Conservation (phyloP, 2,888 invertebrate genomes). For the Lepidocyrtoides sp. region DNA sequence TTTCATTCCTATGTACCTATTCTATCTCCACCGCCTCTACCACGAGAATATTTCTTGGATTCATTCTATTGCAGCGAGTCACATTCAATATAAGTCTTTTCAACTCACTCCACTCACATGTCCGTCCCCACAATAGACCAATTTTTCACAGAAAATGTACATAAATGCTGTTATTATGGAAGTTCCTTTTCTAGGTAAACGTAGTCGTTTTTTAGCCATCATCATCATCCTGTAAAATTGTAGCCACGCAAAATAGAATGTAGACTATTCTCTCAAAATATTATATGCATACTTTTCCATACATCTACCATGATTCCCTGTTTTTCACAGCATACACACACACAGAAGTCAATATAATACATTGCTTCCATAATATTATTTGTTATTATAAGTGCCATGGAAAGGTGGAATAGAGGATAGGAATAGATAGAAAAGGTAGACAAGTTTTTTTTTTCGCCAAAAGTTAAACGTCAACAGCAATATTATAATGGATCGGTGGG, state of each 20-base stretch:
- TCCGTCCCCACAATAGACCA: constrained; percentile 56
- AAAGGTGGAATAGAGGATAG: not conserved
- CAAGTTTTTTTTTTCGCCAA: constrained; percentile 33
- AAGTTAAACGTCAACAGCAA: constrained; percentile 75
- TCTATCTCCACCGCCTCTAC: not conserved
- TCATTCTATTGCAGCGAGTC: constrained; percentile 40
- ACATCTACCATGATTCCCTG: not conserved
- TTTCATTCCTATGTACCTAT: too few species aligned
- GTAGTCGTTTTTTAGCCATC: constrained; percentile 44
- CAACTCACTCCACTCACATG: constrained; percentile 52
- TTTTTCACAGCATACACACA: not conserved
- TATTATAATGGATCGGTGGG: constrained; percentile 73
- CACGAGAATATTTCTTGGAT: not conserved
- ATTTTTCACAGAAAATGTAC: constrained; percentile 59
- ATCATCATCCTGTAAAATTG: constrained; percentile 41
- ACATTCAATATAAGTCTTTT: constrained; percentile 73
- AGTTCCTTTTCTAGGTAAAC: constrained; percentile 6
- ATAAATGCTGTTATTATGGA: constrained; percentile 11
- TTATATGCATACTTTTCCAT: constrained; percentile 31
- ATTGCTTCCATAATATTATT: not conserved
- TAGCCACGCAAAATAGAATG: constrained; percentile 33
- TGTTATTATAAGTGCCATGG: not conserved
- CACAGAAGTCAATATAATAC: not conserved
- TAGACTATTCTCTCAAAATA: constrained; percentile 22
- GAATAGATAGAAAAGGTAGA: constrained; percentile 27